Conservation (phyloP, 2,113 vertebrate genomes). For the Paraplagusia blochii region DNA sequence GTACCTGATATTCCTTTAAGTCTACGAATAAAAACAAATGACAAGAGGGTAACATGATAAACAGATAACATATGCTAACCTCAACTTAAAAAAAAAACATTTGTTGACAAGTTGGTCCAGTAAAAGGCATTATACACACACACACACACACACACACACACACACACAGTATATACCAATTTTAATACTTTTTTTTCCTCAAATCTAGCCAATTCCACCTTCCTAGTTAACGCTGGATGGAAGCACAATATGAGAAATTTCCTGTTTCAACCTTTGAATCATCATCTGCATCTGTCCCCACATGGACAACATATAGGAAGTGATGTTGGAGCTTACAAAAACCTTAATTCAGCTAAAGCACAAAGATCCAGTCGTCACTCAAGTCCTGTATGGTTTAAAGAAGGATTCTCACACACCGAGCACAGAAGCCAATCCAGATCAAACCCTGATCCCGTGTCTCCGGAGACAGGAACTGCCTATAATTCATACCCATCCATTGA, state of each 20-base stretch:
- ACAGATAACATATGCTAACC: too few relatives aligned
- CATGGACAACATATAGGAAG: constrained; percentile 7
- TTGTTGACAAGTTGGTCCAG: too few relatives aligned
- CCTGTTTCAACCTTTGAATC: background rate
- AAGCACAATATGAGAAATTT: background rate
- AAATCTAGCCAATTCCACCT: constrained; percentile 14
- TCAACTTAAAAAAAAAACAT: too few relatives aligned
- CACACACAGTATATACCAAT: too few relatives aligned
- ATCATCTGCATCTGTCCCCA: background rate
- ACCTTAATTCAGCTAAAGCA: background rate
- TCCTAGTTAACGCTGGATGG: constrained; percentile 5
- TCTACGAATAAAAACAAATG: too few relatives aligned
- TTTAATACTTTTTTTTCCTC: background rate
- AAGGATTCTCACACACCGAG: background rate
- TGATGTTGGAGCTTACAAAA: background rate
- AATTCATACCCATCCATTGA: background rate
- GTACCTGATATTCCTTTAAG: too few relatives aligned
- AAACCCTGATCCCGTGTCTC: background rate
- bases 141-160: too few relatives aligned
- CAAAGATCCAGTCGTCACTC: constrained; percentile 4
- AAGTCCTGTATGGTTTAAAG: background rate
- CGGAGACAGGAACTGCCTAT: background rate
- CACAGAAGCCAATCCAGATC: constrained; percentile 3
- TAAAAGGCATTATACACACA: too few relatives aligned
- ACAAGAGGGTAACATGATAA: too few relatives aligned